phyloP scores from a whole-genome alignment of 2,888 invertebrate species.

The Zele albiditarsus region DNA sequence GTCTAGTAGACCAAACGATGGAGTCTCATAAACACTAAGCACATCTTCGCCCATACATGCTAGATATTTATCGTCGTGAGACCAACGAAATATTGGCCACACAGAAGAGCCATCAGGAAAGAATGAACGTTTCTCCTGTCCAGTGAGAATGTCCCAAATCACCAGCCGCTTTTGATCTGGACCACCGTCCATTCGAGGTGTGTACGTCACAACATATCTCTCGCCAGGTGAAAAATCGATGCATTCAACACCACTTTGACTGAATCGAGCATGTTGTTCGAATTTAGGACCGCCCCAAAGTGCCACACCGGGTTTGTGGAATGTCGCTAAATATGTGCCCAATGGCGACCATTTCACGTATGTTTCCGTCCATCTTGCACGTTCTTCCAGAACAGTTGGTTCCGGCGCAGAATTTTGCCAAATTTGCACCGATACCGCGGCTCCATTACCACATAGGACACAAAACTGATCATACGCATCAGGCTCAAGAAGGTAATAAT shows the following conservation, averaged over 20 bases:
- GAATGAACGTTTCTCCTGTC: conserved; percentile 93
- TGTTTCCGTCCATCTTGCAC: conserved; percentile 97
- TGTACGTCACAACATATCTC: conserved; percentile 96
- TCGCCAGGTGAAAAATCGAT: conserved; percentile 99
- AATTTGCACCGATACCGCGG: conserved; percentile 84
- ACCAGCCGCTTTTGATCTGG: conserved; percentile 88
- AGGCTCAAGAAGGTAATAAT: conserved; percentile 93
- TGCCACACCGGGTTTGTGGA: conserved; percentile 95
- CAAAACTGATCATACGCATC: conserved; percentile 98
- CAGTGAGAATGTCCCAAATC: conserved; percentile 98
- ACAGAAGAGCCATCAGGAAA: conserved; percentile 86
- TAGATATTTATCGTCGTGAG: conserved; percentile 95
- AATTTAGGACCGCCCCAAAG: conserved; percentile 98
- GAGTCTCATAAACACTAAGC: conserved; percentile 96
- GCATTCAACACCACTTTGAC: conserved; percentile 91
- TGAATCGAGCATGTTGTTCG: conserved; percentile 92
- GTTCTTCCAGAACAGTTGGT: conserved; percentile 85
- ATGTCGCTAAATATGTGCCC: conserved; percentile 96
- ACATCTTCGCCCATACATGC: conserved; percentile 89
- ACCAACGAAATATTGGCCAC: conserved; percentile 98
- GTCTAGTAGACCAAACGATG: conserved; percentile 93
- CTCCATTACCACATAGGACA: conserved; percentile 88
- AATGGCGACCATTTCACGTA: conserved; percentile 98
- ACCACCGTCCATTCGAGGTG: conserved; percentile 82
- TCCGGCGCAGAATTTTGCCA: conserved; percentile 94